These are phyloP conservation scores for Clarias magur DNA, from an alignment of 2,113 vertebrate species.

Conservation along the genomic window DNA sequence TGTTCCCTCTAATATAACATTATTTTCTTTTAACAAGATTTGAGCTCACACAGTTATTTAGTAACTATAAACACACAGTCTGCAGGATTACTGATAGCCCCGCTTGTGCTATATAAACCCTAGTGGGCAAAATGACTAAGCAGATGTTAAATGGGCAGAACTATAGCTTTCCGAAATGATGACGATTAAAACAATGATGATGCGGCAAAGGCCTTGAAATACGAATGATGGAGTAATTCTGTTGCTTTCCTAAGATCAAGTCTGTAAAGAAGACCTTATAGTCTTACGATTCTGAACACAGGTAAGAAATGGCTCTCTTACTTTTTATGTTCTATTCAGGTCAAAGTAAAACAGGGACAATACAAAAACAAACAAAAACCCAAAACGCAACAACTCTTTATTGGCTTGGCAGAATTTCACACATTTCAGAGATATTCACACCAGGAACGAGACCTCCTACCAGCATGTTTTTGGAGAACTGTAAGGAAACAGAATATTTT, in stretches of 20 bases:
- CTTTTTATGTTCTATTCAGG: neutral
- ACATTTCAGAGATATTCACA: neutral
- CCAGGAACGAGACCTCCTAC: neutral
- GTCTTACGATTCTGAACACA: neutral
- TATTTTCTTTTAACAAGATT: constrained; percentile 26
- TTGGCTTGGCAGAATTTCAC: neutral
- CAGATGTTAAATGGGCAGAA: constrained; percentile 27
- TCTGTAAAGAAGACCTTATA: neutral
- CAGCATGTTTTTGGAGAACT: neutral
- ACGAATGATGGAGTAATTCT: neutral
- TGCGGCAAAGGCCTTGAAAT: neutral
- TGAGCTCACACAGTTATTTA: constrained; percentile 23
- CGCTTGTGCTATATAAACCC: constrained; percentile 28
- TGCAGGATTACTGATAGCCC: constrained; percentile 33
- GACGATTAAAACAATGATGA: constrained; percentile 9
- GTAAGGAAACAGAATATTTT: too few relatives aligned
- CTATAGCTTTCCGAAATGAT: neutral
- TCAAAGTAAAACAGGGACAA: neutral
- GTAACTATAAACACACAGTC: constrained; percentile 39
- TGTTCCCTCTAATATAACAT: constrained; percentile 23
- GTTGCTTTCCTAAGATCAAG: neutral
- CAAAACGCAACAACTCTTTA: neutral
- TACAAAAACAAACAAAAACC: neutral
- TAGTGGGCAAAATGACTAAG: constrained; percentile 27
- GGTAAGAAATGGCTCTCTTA: neutral